phyloP scores from a whole-genome alignment of 2,888 invertebrate species.

The Notodonta dromedarius region DNA sequence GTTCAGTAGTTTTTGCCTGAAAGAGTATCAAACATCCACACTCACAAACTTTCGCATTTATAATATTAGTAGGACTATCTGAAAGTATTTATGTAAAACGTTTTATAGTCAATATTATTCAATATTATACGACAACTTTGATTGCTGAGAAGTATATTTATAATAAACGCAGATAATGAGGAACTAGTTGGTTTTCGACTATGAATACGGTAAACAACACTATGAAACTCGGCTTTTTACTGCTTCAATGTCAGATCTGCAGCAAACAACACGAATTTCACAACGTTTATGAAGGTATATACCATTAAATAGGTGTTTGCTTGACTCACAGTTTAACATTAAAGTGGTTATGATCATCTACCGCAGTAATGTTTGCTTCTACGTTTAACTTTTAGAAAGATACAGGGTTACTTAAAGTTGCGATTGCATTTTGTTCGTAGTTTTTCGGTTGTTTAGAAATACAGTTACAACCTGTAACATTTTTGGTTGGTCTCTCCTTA shows the following conservation, averaged over 20 bases:
- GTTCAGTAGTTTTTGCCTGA: too few species aligned
- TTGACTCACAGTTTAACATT: slow-evolving; percentile 37
- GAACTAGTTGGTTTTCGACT: neutral
- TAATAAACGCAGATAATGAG: too few species aligned
- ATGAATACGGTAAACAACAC: slow-evolving; percentile 10
- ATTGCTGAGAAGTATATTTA: too few species aligned
- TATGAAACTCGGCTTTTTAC: slow-evolving; percentile 24
- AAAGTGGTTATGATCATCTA: slow-evolving; percentile 42
- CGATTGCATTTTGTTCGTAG: neutral
- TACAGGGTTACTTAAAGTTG: neutral
- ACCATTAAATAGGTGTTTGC: slow-evolving; percentile 47
- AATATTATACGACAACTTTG: too few species aligned
- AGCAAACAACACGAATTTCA: slow-evolving; percentile 47
- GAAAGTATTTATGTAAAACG: too few species aligned
- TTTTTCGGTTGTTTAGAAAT: too few species aligned
- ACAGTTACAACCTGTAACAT: too few species aligned
- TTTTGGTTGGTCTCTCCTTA: too few species aligned
- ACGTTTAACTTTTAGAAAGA: neutral
- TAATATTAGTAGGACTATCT: too few species aligned
- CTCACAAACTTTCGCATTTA: too few species aligned
- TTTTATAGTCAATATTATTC: too few species aligned
- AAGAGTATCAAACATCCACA: too few species aligned
- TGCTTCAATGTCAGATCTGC: slow-evolving; percentile 49
- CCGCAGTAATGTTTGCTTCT: slow-evolving; percentile 28
- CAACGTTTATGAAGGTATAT: slow-evolving; percentile 45